Conservation (phyloP, 2,113 vertebrate species). For the Spilogale gracilis region DNA sequence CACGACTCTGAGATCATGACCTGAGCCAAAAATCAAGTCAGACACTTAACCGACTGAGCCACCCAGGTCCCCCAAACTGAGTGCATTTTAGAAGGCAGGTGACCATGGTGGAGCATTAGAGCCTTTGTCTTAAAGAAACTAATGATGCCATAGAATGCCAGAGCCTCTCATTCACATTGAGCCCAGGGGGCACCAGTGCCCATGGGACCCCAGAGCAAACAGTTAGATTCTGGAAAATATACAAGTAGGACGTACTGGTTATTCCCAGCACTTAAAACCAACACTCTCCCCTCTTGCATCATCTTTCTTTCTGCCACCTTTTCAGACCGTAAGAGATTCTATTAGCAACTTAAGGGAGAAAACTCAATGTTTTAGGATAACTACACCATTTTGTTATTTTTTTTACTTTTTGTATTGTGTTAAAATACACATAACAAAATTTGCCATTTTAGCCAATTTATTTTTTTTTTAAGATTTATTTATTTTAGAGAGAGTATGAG, state of each 20-base stretch:
- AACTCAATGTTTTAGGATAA: constrained; percentile 57
- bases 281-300: constrained; percentile 66
- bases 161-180: constrained; percentile 31
- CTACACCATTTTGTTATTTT: constrained; percentile 37
- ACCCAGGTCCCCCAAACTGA: constrained; percentile 52
- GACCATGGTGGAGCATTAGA: constrained; percentile 73
- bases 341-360: constrained; percentile 76
- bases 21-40: background rate
- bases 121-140: constrained; percentile 79
- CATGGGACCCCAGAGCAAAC: constrained; percentile 68
- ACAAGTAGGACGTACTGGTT: constrained; percentile 46
- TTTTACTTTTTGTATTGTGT: constrained; percentile 1
- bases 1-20: background rate
- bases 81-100: constrained; percentile 55
- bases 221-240: constrained; percentile 74
- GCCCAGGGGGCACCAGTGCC: constrained; percentile 59
- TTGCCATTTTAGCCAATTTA: background rate
- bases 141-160: constrained; percentile 76
- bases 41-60: background rate
- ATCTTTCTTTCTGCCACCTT: constrained; percentile 69
- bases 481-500: background rate
- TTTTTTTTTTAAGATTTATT: background rate
- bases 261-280: constrained; percentile 65
- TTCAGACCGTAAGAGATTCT: constrained; percentile 77
- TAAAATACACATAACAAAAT: background rate